Conservation (phyloP, 2,888 invertebrate genomes). For the Serripes groenlandicus region DNA sequence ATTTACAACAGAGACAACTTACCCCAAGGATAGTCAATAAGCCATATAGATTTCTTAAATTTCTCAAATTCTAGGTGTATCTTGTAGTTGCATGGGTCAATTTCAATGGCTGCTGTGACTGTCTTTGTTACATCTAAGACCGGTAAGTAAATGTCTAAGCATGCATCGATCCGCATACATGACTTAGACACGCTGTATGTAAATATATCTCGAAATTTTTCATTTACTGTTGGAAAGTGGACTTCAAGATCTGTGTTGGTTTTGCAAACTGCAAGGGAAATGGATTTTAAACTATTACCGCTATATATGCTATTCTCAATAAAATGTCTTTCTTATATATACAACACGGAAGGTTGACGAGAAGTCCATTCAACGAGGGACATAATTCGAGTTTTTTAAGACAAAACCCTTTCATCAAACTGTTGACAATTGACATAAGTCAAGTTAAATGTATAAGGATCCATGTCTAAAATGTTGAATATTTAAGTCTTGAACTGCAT, state of each 20-base stretch:
- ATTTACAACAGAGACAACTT: no score
- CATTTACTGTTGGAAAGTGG: not conserved
- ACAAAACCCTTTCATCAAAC: no score
- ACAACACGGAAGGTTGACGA: no score
- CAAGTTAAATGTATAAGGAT: no score
- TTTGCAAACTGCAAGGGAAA: slow-evolving; percentile 5
- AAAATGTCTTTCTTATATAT: no score
- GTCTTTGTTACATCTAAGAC: slow-evolving; percentile 16
- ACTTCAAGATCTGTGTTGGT: not conserved
- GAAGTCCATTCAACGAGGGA: no score
- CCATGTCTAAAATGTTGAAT: no score
- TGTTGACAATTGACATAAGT: no score
- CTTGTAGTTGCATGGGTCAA: slow-evolving; percentile 24
- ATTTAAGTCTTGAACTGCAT: no score
- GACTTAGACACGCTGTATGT: slow-evolving; percentile 15
- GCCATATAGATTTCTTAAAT: slow-evolving; percentile 10
- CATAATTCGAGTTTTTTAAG: no score
- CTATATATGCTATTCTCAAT: no score
- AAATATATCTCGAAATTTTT: not conserved
- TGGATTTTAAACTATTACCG: no score
- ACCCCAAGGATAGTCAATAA: slow-evolving; percentile 31
- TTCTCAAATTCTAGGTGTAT: slow-evolving; percentile 20
- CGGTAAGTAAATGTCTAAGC: slow-evolving; percentile 20
- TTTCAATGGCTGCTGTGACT: slow-evolving; percentile 19
- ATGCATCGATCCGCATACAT: slow-evolving; percentile 20